Evolutionary conservation across 2,113 vertebrate species (phyloP), one percentile per base, ranked within the genome.

Genomic region (Todiramphus saurophagus): DNA sequence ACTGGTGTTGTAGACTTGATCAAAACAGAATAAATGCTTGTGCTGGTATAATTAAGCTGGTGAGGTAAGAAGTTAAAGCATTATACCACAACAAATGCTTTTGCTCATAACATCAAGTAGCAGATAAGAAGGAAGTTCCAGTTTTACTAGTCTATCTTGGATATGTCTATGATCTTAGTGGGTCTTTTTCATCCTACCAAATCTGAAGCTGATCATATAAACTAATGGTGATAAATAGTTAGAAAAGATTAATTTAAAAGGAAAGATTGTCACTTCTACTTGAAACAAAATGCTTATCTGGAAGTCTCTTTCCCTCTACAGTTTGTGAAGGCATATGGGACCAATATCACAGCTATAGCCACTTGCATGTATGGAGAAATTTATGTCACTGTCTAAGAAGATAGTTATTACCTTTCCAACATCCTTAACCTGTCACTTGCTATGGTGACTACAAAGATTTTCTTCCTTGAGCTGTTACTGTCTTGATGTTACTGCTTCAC

Each of bases 71-170:
- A 85, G 33, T 60, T 76, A 82, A 67, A 82, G 10, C 50, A 48
- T 58, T 46, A n/a, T 73, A 82, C 93, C 89, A 93, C 93, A 94
- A 89, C 77, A 94, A 93, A 95, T 84, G 19, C 21, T 87, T 91
- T 93, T 89, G 24, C 70, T 89, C 53, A 69, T 87, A 87, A 82
- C 0, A 0, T 53, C 48, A 95, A 93, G 74, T 19, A 75, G 84
- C 27, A 82, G 91, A 95, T 96, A 96, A 95, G 53, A 94, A 73
- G 66, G 58, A 64, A 43, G 41, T 94, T 96, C 86, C 86, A 43
- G 94, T 96, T 93, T 77, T 89, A 74, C 95, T 83, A 55, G 94
- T 93, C 79, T 83, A 0, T 80, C 92, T 82, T 92, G 62, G 69
- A 27, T 55, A 91, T 53, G 83, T 56, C 73, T 94, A 35, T 91